phyloP scores from a whole-genome alignment of 2,113 vertebrate genomes.

The Malurus elegans region DNA sequence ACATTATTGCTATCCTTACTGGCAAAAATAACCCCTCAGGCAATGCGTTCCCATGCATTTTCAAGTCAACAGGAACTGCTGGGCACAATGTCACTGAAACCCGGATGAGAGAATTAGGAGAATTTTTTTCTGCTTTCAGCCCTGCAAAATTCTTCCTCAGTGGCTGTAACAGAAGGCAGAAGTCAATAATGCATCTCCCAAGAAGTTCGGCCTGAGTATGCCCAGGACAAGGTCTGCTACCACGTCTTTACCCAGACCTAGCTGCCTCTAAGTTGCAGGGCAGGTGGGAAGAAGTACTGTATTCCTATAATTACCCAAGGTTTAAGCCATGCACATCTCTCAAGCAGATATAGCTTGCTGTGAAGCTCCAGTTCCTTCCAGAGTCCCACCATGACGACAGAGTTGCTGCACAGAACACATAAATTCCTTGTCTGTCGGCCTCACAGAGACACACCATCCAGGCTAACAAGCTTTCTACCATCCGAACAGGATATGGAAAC shows the following conservation, averaged over 20 bases:
- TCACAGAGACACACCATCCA: background rate
- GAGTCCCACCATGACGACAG: background rate
- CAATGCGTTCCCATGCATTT: background rate
- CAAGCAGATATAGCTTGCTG: background rate
- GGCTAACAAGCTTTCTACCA: background rate
- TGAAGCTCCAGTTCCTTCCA: background rate
- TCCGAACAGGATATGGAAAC: background rate
- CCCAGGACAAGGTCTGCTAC: background rate
- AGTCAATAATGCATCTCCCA: background rate
- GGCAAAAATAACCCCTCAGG: background rate
- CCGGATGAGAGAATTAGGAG: background rate
- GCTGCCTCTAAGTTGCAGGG: background rate
- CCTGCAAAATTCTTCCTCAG: background rate
- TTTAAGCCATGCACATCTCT: background rate
- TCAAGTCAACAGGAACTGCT: background rate
- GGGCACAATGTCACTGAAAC: background rate
- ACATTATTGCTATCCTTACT: background rate
- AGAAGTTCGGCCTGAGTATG: background rate
- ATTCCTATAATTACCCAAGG: background rate
- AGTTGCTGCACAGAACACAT: background rate
- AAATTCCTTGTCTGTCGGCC: background rate
- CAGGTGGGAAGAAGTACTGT: background rate
- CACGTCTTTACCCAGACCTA: background rate
- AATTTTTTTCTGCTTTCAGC: background rate
- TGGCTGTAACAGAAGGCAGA: background rate